phyloP scores from a whole-genome alignment of 2,797 vertebrate species.

The Enteromius viviparus region DNA sequence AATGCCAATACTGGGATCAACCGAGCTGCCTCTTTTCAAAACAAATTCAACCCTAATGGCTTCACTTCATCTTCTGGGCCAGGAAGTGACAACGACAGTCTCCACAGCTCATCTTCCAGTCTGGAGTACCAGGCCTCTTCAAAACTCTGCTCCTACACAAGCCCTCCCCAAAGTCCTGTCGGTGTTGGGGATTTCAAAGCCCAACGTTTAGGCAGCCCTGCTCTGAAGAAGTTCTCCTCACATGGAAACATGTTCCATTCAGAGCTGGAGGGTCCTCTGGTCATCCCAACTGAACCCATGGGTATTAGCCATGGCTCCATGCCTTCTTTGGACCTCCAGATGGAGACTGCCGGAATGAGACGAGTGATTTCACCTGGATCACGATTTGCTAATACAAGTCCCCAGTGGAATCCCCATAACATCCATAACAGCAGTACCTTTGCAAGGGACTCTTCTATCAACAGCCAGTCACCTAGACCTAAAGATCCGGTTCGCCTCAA shows the following conservation, averaged over 20 bases:
- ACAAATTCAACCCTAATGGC: slow-evolving; percentile 74
- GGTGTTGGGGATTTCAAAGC: slow-evolving; percentile 64
- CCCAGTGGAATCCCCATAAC: slow-evolving; percentile 63
- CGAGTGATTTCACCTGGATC: slow-evolving; percentile 65
- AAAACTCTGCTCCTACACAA: slow-evolving; percentile 66
- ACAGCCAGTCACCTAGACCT: slow-evolving; percentile 64
- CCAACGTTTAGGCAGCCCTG: slow-evolving; percentile 57
- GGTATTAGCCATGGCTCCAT: slow-evolving; percentile 73
- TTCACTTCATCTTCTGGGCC: slow-evolving; percentile 72
- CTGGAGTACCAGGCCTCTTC: slow-evolving; percentile 77
- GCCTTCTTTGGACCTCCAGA: slow-evolving; percentile 81
- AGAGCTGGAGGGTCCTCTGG: slow-evolving; percentile 68
- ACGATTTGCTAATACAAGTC: slow-evolving; percentile 60
- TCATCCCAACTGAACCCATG: slow-evolving; percentile 61
- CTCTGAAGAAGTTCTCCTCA: slow-evolving; percentile 81
- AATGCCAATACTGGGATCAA: slow-evolving; percentile 68
- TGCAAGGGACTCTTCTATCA: slow-evolving; percentile 66
- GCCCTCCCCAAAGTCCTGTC: slow-evolving; percentile 59
- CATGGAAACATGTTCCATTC: slow-evolving; percentile 77
- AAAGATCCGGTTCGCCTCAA: slow-evolving; percentile 75
- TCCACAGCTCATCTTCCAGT: slow-evolving; percentile 87
- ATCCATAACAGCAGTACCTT: slow-evolving; percentile 58
- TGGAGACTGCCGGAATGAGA: slow-evolving; percentile 68
- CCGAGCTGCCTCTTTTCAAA: slow-evolving; percentile 82
- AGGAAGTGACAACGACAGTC: slow-evolving; percentile 84